Percentiles rank a stretch among this genome's conserved stretches.
phyloP scores from a whole-genome alignment of 1,140 invertebrate genomes.

The Magallana ariakensis region DNA sequence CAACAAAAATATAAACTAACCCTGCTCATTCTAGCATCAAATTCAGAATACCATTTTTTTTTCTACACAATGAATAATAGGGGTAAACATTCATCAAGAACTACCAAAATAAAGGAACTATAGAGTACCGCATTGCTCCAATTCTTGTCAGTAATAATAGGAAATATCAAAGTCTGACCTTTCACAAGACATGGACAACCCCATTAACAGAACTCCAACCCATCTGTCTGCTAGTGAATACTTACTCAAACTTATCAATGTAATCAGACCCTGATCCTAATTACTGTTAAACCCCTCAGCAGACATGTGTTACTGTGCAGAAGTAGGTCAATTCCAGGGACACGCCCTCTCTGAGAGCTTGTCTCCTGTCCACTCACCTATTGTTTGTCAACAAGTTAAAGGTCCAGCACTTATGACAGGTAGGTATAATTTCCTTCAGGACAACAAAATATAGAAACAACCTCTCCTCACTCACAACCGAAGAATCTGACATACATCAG shows the following conservation, averaged over 20 bases:
- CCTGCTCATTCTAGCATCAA: no score
- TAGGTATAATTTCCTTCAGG: conserved; percentile 21
- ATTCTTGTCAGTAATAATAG: no score
- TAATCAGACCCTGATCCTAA: not conserved
- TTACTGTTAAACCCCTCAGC: not conserved
- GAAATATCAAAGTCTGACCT: no score
- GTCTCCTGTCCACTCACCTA: not conserved
- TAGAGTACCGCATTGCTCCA: no score
- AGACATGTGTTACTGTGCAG: not conserved
- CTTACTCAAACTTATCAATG: not conserved
- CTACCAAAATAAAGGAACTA: no score
- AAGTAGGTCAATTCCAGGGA: not conserved
- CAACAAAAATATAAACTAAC: no score
- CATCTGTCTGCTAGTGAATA: not conserved
- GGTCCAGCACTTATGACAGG: not conserved
- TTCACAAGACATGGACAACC: no score
- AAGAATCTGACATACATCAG: conserved; percentile 23
- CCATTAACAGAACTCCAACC: not conserved
- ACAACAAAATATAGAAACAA: not conserved
- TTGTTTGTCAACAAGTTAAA: conserved; percentile 35
- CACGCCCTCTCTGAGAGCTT: not conserved
- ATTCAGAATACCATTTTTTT: no score
- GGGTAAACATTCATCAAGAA: no score
- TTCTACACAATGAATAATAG: no score
- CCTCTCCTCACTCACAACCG: not conserved